Conservation (phyloP, 2,888 invertebrate genomes). For the Himalopsyche japonica region DNA sequence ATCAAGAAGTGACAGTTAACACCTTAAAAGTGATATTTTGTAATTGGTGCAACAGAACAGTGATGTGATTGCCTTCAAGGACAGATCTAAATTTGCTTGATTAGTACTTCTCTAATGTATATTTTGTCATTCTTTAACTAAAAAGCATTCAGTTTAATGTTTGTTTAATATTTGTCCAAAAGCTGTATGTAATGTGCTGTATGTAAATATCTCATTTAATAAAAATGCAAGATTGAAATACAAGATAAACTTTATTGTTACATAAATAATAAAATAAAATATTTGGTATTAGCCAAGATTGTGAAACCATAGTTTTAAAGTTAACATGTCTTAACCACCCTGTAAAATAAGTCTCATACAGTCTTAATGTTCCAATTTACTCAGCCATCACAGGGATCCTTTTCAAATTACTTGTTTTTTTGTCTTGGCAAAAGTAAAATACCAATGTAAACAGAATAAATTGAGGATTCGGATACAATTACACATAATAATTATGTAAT, state of each 20-base stretch:
- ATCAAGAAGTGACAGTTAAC: too few species aligned
- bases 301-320: not conserved
- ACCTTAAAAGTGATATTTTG: too few species aligned
- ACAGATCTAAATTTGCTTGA: too few species aligned
- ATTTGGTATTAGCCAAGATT: not conserved
- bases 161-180: too few species aligned
- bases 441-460: not conserved
- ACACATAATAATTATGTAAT: too few species aligned
- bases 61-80: too few species aligned
- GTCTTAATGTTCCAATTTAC: not conserved
- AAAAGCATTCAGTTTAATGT: too few species aligned
- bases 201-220: not conserved
- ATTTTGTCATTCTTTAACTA: too few species aligned
- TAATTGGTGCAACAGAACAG: too few species aligned
- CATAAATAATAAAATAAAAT: not conserved
- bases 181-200: too few species aligned
- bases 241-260: not conserved
- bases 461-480: too few species aligned
- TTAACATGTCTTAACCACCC: conserved; percentile 6
- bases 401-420: not conserved
- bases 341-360: conserved; percentile 2
- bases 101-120: too few species aligned
- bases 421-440: not conserved
- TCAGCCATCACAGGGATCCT: not conserved
- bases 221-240: not conserved